phyloP scores from a whole-genome alignment of 92 coral and sea anemone species.

The Plumapathes pennacea region DNA sequence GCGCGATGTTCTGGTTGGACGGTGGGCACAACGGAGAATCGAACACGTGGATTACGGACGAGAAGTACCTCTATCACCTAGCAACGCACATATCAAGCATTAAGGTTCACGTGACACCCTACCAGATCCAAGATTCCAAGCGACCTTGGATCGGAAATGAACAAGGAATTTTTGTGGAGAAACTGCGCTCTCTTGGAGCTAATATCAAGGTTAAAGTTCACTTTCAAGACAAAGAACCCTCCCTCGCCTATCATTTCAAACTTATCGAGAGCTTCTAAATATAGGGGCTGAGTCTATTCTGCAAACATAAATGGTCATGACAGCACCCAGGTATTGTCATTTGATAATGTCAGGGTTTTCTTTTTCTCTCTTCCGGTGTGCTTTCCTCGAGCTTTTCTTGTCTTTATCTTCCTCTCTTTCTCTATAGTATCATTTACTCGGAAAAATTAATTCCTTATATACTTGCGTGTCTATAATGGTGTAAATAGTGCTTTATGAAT shows the following conservation, averaged over 20 bases:
- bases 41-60: conserved; percentile 98
- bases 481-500: too few species aligned
- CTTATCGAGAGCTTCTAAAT: conserved; percentile 82
- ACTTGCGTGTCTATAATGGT: too few species aligned
- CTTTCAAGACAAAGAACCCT: conserved; percentile 85
- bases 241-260: conserved; percentile 83
- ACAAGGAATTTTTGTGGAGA: conserved; percentile 71
- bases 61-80: conserved; percentile 72
- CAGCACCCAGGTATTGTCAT: not conserved
- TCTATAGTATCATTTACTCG: too few species aligned
- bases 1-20: conserved; percentile 92
- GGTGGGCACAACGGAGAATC: conserved; percentile 98
- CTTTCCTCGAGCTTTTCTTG: too few species aligned
- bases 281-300: conserved; percentile 5
- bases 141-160: conserved; percentile 97
- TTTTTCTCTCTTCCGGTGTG: too few species aligned
- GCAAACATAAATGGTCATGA: not conserved
- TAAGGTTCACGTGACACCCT: conserved; percentile 96
- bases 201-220: conserved; percentile 74
- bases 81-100: conserved; percentile 80
- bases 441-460: too few species aligned
- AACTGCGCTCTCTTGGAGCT: conserved; percentile 86
- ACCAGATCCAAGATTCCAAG: conserved; percentile 82
- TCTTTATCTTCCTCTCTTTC: too few species aligned
- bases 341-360: too few species aligned